phyloP scores from a whole-genome alignment of 2,113 vertebrate species.

The Chaetura pelagica region DNA sequence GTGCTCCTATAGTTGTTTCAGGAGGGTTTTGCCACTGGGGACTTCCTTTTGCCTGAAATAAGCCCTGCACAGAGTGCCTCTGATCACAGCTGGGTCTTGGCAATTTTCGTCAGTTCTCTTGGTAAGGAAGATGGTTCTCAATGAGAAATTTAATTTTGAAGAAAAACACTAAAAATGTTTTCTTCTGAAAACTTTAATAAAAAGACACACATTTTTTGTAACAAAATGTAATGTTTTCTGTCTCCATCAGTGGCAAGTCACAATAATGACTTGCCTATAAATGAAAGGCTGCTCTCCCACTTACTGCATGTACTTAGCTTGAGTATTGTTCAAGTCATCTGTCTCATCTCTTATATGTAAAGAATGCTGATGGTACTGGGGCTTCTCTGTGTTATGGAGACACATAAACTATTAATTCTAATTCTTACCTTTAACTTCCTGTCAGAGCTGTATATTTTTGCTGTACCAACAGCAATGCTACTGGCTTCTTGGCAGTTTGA shows the following conservation, averaged over 20 bases:
- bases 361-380: neutral
- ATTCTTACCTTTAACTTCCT: neutral
- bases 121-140: neutral
- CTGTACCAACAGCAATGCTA: neutral
- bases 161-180: neutral
- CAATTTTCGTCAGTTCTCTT: neutral
- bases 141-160: neutral
- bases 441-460: neutral
- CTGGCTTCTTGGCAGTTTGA: neutral
- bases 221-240: neutral
- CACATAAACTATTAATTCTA: neutral
- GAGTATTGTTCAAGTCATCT: neutral
- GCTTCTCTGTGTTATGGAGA: neutral
- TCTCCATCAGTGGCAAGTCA: neutral
- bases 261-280: neutral
- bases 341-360: neutral
- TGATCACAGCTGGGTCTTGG: neutral
- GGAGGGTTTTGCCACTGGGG: neutral
- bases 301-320: neutral
- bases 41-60: neutral
- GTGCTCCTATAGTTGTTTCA: neutral
- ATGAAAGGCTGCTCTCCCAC: neutral
- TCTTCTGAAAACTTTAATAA: neutral
- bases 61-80: neutral
- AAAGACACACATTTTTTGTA: neutral